phyloP scores from a whole-genome alignment of 2,113 vertebrate genomes.

The Pitta sordida region DNA sequence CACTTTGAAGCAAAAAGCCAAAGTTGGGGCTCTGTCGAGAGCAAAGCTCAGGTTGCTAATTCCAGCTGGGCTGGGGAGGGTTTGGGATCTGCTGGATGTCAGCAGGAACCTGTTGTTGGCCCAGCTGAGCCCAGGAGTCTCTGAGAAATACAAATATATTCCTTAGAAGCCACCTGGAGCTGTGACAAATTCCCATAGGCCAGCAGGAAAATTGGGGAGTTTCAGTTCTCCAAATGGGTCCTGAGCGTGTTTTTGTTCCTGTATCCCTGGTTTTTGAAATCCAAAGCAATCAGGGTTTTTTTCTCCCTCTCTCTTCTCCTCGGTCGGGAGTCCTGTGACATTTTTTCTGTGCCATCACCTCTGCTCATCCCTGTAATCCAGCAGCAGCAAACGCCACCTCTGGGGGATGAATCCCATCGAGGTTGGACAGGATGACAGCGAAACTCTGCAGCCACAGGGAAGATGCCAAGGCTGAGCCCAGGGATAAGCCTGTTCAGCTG shows the following conservation, averaged over 20 bases:
- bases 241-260: background rate
- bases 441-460: background rate
- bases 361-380: background rate
- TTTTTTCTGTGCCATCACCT: background rate
- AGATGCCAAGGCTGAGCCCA: background rate
- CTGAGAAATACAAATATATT: background rate
- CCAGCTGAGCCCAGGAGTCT: background rate
- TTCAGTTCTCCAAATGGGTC: background rate
- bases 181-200: background rate
- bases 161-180: background rate
- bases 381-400: background rate
- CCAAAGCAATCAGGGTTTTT: background rate
- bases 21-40: background rate
- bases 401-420: background rate
- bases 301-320: background rate
- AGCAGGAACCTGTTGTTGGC: background rate
- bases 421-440: background rate
- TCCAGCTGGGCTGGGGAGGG: background rate
- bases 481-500: conserved; percentile 23
- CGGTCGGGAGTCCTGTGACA: background rate
- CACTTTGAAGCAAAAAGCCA: background rate
- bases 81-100: background rate
- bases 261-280: background rate
- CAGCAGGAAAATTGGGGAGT: background rate
- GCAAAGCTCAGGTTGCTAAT: background rate